Evolutionary conservation across 1,140 invertebrate species (phyloP), one percentile per base, ranked within the genome.

Genomic region (Eciton burchellii): DNA sequence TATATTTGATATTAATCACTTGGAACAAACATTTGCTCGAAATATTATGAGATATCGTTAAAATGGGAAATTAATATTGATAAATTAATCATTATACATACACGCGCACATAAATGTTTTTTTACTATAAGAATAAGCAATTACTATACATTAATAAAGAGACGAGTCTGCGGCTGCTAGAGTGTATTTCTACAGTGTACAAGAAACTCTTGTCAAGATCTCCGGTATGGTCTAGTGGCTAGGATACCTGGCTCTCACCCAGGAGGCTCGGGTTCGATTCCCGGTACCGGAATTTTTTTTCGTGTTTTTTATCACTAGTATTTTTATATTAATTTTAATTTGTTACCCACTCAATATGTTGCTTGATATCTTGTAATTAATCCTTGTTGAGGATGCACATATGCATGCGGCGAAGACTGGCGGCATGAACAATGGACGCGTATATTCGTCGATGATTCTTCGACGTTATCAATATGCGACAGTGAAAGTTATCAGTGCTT

Each of bases 181-280:
- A 2, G 0, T 2, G 0, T 14, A 12, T 56, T 35, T 26, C 19
- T 14, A 8, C 0, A 0, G 19, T 9, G 47, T 24, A 11, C 9
- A 43, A 57, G 47, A 3, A 90, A 0, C 3, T 35, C 0, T 0
- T 47, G 35, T 49, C 35, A 35, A 6, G 6, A 35, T 9, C 9
- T 91, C 88, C 88, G 90, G 89, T 90, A 91, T 90, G 90, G 89
- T 91, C 89, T 91, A 91, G 87, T 89, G 89, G 90, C 85, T 91
- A 90, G 88, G 87, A 90, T 89, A 89, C 79, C 89, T 90, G 90
- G 90, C 90, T 90, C 85, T 91, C 90, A 91, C 90, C 90, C 89
- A 91, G 89, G 84, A 89, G 88, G 89, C 89, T 88, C 89, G 89
- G 89, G 88, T 91, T 91, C 90, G 89, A 91, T 91, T 91, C 86